A percentile compares a stretch with the other conserved stretches of the same genome.
Conservation (phyloP, 2,797 vertebrate species). For the Bryconaethiops microstoma region DNA sequence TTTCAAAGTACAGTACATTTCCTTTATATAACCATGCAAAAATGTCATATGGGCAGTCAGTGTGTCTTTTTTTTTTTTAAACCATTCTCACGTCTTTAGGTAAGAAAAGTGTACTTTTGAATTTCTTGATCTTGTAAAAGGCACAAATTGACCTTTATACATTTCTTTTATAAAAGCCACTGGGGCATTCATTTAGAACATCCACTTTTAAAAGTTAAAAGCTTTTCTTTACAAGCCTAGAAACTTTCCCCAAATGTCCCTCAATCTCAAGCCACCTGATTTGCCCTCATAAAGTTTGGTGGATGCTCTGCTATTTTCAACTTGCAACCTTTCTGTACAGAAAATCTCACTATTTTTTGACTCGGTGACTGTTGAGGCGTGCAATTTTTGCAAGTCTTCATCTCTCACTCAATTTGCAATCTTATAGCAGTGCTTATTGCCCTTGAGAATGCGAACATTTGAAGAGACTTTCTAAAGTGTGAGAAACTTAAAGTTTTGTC, state of each 20-base stretch:
- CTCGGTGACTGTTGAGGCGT: slow-evolving; percentile 18
- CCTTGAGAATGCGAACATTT: slow-evolving; percentile 1
- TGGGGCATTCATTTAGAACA: not conserved
- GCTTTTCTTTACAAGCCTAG: not conserved
- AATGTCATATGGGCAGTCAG: not conserved
- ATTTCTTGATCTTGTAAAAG: not conserved
- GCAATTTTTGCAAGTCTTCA: slow-evolving; percentile 31
- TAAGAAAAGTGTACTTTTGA: not conserved
- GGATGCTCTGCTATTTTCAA: slow-evolving; percentile 25
- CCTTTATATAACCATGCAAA: not conserved
- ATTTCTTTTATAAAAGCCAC: not conserved
- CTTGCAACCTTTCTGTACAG: slow-evolving; percentile 20
- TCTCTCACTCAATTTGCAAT: slow-evolving; percentile 23
- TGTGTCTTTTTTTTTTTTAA: not conserved
- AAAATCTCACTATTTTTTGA: slow-evolving; percentile 22
- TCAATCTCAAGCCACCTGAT: not conserved
- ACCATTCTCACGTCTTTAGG: not conserved
- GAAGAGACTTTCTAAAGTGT: slow-evolving; percentile 21
- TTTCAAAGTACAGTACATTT: not conserved
- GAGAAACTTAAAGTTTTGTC: slow-evolving; percentile 25
- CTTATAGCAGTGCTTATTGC: slow-evolving; percentile 20
- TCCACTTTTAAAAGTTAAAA: slow-evolving; percentile 2
- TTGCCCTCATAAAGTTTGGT: not conserved
- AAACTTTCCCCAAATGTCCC: not conserved
- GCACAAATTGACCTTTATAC: not conserved